Base-by-base conservation (phyloP, 2,888 invertebrate species). In the Acrobasis suavella region DNA sequence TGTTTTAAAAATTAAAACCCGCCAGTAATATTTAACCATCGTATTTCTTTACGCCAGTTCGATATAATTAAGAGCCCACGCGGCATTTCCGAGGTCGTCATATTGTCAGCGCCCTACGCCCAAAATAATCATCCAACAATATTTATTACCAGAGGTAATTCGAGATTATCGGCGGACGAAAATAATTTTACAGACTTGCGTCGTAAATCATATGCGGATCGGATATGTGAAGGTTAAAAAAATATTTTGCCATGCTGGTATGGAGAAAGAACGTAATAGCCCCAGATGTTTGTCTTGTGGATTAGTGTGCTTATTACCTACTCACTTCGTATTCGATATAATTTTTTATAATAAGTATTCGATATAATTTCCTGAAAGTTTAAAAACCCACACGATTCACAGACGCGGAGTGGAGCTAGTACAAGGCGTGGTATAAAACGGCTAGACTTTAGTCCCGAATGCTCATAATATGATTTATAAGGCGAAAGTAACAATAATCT, bases 61-160 rank as follows among this genome's bases (percentile, higher is more conserved):
- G 39, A 42, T 38, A 60, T 51, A 60, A 59, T 59, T 59, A 59
- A 17, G 51, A 38, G 51, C 60, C 60, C 60, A 60, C 60, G 51
- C 60, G 37, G 15, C 12, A 12, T n/a, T 22, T 14, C 15, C 60
- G 51, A 60, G 60, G 60, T 14, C 60, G 60, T 39, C 56, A 60
- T 52, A 52, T 60, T 60, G 60, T 60, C 60, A 60, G 51, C 60
- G 51, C 60, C 60, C 60, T 60, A 60, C 60, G 42, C 39, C 51
- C 51, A 42, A 15, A 60, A 60, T 52, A 59, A 22, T 15, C 56
- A 42, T 56, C 56, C 22, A 8, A 17, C 39, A 16, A 60, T 60
- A 60, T 52, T 39, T 60, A 58, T 58, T 58, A 38, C 17, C 32
- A 9, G 22, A 15, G 14, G 60, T 60, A 59, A 60, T 51, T 42